Evolutionary conservation across 2,888 invertebrate genomes (phyloP).

Genomic region (Stomorhina lunata): DNA sequence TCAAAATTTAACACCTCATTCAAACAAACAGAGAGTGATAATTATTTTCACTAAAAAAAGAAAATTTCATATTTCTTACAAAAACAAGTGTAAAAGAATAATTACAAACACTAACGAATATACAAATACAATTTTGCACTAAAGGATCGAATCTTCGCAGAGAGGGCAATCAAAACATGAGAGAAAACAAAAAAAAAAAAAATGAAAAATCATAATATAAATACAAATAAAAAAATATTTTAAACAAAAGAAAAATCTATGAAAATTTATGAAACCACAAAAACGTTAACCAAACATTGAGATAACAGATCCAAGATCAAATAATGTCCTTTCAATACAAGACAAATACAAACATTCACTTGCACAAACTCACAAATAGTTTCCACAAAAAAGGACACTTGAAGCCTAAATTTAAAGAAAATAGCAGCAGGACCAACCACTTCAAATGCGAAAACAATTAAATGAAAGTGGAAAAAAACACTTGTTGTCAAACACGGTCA

Average conservation of each 20-base stretch:
- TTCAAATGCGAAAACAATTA: constrained; percentile 46
- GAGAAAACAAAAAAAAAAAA: constrained; percentile 5
- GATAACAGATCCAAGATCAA: constrained; percentile 12
- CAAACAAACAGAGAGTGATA: constrained; percentile 45
- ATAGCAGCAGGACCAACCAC: constrained; percentile 51
- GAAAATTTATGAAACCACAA: constrained; percentile 56
- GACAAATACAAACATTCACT: neutral
- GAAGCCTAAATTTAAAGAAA: constrained; percentile 29
- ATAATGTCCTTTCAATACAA: constrained; percentile 22
- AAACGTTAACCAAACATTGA: constrained; percentile 24
- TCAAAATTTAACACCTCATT: constrained; percentile 44
- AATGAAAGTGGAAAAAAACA: constrained; percentile 53
- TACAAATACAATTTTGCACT: constrained; percentile 35
- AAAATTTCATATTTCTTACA: neutral
- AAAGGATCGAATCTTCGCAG: neutral
- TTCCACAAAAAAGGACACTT: constrained; percentile 12
- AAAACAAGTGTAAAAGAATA: constrained; percentile 47
- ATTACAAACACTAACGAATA: neutral
- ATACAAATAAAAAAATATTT: constrained; percentile 43
- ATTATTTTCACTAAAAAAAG: constrained; percentile 18
- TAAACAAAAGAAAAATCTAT: constrained; percentile 6
- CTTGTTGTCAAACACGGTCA: constrained; percentile 61
- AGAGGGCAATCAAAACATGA: constrained; percentile 45
- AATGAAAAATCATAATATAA: constrained; percentile 33
- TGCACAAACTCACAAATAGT: neutral